Evolutionary conservation across 2,888 invertebrate species (phyloP).

Genomic region (Philonicus albiceps): DNA sequence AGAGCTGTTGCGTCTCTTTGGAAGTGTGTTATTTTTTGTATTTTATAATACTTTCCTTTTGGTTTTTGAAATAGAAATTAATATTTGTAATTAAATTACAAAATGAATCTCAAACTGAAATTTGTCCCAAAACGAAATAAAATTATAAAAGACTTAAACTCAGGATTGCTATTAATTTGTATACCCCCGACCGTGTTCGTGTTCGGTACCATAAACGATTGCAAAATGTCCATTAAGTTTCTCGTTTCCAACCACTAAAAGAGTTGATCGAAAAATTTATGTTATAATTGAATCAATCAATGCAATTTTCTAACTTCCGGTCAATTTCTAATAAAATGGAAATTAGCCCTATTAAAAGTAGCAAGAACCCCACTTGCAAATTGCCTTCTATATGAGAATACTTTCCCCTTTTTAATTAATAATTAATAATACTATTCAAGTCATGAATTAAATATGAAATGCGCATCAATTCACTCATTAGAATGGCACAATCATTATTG

Average conservation of each 20-base stretch:
- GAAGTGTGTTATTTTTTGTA: too few species aligned
- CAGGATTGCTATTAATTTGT: neutral
- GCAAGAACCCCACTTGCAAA: neutral
- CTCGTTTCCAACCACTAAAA: neutral
- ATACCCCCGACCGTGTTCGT: neutral
- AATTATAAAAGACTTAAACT: neutral
- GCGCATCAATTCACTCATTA: neutral
- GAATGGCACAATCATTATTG: neutral
- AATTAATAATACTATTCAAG: neutral
- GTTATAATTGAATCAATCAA: neutral
- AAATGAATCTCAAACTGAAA: too few species aligned
- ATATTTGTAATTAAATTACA: too few species aligned
- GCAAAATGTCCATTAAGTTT: neutral
- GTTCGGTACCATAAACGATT: neutral
- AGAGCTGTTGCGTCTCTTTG: too few species aligned
- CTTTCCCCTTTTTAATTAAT: neutral
- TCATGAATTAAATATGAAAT: neutral
- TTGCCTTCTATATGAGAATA: neutral
- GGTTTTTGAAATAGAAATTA: too few species aligned
- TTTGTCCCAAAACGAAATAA: neutral
- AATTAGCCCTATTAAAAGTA: neutral
- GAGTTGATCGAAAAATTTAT: neutral
- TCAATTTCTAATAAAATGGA: neutral
- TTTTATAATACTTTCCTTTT: too few species aligned
- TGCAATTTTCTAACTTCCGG: neutral